phyloP scores from a whole-genome alignment of 53 echinoderm and acorn worm genomes.

The Mesocentrotus franciscanus region DNA sequence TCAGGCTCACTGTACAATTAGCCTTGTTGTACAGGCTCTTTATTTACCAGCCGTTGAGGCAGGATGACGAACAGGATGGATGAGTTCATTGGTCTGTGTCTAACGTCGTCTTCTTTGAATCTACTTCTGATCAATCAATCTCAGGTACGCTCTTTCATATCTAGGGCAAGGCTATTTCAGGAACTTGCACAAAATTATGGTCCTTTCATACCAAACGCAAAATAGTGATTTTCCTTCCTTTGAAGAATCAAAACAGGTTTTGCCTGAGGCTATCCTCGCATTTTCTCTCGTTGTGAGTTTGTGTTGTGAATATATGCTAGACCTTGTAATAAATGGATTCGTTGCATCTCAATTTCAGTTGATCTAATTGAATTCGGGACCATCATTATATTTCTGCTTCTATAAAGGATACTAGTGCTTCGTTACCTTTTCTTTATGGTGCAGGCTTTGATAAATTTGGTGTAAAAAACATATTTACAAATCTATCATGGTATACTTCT shows the following conservation, averaged over 20 bases:
- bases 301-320: not conserved
- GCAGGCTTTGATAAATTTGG: no score
- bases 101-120: not conserved
- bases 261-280: not conserved
- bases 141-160: constrained; percentile 10
- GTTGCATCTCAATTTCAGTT: not conserved
- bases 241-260: not conserved
- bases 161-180: constrained; percentile 32
- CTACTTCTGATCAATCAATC: constrained; percentile 12
- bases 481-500: no score
- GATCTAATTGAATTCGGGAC: not conserved
- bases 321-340: not conserved
- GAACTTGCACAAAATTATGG: not conserved
- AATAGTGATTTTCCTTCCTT: not conserved
- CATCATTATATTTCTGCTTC: not conserved
- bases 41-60: not conserved
- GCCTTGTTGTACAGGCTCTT: not conserved
- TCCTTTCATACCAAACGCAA: not conserved
- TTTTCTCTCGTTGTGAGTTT: not conserved
- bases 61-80: not conserved
- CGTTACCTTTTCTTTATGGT: not conserved
- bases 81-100: constrained; percentile 42
- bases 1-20: not conserved
- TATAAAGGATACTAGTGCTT: not conserved
- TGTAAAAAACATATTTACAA: no score